A percentile compares a stretch with the other conserved stretches of the same genome.
These are phyloP conservation scores for Furcifer pardalis DNA, from an alignment of 2,797 vertebrate species.

Conservation along the genomic window DNA sequence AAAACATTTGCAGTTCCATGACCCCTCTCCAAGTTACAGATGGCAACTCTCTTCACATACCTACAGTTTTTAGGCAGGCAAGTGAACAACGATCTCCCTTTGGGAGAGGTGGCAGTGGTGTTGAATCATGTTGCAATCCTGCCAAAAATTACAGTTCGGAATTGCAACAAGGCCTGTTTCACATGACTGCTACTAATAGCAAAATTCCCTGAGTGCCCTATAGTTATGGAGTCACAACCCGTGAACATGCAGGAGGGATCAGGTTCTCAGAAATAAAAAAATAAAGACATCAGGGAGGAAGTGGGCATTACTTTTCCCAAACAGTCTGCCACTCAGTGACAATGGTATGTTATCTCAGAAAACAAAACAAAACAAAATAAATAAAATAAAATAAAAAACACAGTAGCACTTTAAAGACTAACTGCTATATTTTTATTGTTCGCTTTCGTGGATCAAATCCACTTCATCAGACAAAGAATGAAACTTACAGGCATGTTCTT, in stretches of 20 bases:
- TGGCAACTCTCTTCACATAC: not conserved
- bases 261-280: not conserved
- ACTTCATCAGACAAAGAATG: no score
- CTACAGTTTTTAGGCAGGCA: not conserved
- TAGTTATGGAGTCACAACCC: not conserved
- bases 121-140: not conserved
- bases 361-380: no score
- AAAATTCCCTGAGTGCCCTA: not conserved
- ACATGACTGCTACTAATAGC: not conserved
- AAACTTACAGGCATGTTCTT: no score
- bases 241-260: not conserved
- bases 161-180: not conserved
- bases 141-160: not conserved
- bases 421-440: no score
- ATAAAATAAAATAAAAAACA: no score
- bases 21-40: not conserved
- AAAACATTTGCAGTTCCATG: not conserved
- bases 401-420: no score
- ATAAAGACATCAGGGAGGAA: not conserved
- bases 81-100: not conserved
- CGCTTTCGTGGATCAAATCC: no score
- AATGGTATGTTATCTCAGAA: no score
- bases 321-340: not conserved
- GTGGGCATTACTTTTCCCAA: not conserved
- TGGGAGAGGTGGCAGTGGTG: not conserved